Percentiles rank a stretch among this genome's conserved stretches.
phyloP scores from a whole-genome alignment of 2,797 vertebrate species.

The Leucoraja ocellata region DNA sequence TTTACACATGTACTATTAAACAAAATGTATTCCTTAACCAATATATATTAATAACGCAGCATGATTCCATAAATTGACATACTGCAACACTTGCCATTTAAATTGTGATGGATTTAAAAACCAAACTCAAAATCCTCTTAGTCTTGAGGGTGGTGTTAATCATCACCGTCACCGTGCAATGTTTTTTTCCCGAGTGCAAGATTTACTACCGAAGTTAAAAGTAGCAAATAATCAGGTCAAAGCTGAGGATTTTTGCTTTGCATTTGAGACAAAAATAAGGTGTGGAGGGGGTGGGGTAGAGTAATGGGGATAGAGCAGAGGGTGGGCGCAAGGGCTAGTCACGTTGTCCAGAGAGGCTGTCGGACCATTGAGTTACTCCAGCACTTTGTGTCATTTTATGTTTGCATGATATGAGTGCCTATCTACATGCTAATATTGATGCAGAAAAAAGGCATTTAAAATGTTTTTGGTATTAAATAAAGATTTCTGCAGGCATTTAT shows the following conservation, averaged over 20 bases:
- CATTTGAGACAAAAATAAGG: background rate
- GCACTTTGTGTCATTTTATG: no score
- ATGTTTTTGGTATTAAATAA: background rate
- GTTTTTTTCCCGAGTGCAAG: background rate
- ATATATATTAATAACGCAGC: background rate
- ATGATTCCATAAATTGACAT: background rate
- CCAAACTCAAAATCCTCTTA: background rate
- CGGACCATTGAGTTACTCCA: no score
- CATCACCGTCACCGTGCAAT: background rate
- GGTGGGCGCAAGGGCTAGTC: no score
- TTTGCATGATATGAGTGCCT: background rate
- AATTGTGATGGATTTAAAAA: conserved; percentile 3
- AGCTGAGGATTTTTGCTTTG: background rate
- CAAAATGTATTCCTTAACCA: background rate
- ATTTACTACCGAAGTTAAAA: background rate
- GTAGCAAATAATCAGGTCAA: background rate
- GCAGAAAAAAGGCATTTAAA: no score
- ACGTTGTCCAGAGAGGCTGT: no score
- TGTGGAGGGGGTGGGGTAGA: background rate
- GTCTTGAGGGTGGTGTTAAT: background rate
- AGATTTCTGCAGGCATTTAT: background rate
- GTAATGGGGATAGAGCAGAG: background rate
- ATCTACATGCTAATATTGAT: background rate
- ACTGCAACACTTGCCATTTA: background rate
- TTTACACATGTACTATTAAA: background rate